Evolutionary conservation across 2,888 invertebrate genomes (phyloP), one percentile per base, ranked within the genome.

Genomic region (Morpho deidamia): DNA sequence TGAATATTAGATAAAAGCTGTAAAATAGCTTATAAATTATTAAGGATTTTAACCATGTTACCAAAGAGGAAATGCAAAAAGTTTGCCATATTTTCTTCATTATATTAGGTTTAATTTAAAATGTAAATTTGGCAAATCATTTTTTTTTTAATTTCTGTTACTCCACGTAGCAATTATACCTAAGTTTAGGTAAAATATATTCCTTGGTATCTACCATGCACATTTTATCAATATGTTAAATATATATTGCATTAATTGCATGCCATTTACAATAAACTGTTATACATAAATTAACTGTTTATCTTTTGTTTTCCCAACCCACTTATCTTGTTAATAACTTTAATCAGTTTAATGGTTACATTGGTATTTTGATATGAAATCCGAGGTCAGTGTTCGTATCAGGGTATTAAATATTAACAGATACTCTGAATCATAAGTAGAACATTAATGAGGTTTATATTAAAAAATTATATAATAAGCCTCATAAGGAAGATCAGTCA

Each of bases 251-350:
- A n/a, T n/a, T n/a, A n/a, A n/a, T n/a, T n/a, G 48, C 51, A 55
- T 51, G 51, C 23, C 56, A 42, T 52, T 56, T 56, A 58, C 49
- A 59, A 53, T 59, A 59, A 59, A 59, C 12, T 51, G 53, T 59
- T 53, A 46, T 34, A 44, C 34, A 47, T 37, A 11, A 48, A 50
- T 7, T 12, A 12, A 11, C 37, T 40, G 33, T 38, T 43, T 53
- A 55, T 55, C 41, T 37, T 47, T 51, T 42, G 11, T 42, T 44
- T 11, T 38, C 14, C 8, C 14, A 23, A 37, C 14, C 35, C 12
- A 23, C 33, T n/a, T 38, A 38, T 32, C 23, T 46, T 3, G 38
- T 44, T 34, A 32, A n/a, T 32, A 32, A 41, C 3, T 23, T 14
- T 41, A 42, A 42, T 8, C 10, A n/a, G n/a, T 11, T 32, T 33